Conservation (phyloP, 2,888 invertebrate genomes). For the Agrochola macilenta region DNA sequence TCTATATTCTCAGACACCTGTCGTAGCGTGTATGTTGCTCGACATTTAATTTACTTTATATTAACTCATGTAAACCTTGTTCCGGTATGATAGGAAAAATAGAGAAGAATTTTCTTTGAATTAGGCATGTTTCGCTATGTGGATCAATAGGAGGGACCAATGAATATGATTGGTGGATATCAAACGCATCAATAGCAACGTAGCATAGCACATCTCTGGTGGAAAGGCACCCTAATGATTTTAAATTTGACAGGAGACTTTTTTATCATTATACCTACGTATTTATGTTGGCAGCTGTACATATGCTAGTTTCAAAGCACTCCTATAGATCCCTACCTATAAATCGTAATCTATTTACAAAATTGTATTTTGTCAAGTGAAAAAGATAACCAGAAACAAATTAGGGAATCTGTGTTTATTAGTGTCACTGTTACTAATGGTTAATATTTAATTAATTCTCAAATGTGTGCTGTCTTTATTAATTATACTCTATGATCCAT, state of each 20-base stretch:
- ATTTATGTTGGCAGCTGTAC: not conserved
- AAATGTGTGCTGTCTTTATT: too few relatives aligned
- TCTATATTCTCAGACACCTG: conserved; percentile 50
- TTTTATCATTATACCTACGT: not conserved
- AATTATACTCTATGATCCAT: conserved; percentile 16
- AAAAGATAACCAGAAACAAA: not conserved
- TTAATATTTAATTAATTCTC: too few relatives aligned
- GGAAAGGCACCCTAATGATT: too few relatives aligned
- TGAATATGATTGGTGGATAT: too few relatives aligned
- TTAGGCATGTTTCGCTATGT: too few relatives aligned
- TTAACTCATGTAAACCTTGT: conserved; percentile 42
- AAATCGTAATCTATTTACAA: not conserved
- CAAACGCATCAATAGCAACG: too few relatives aligned
- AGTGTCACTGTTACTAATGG: not conserved
- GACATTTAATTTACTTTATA: conserved; percentile 62
- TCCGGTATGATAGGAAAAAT: conserved; percentile 10
- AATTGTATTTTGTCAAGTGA: not conserved
- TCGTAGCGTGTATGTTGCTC: conserved; percentile 34
- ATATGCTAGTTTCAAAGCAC: not conserved
- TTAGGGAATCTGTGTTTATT: not conserved
- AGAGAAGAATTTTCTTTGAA: not conserved
- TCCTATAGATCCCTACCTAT: not conserved
- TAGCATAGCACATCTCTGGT: too few relatives aligned
- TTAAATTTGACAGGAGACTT: not conserved
- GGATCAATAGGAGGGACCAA: too few relatives aligned